These are phyloP conservation scores for Portevinia maculata DNA, from an alignment of 2,888 invertebrate species.

Conservation along the genomic window DNA sequence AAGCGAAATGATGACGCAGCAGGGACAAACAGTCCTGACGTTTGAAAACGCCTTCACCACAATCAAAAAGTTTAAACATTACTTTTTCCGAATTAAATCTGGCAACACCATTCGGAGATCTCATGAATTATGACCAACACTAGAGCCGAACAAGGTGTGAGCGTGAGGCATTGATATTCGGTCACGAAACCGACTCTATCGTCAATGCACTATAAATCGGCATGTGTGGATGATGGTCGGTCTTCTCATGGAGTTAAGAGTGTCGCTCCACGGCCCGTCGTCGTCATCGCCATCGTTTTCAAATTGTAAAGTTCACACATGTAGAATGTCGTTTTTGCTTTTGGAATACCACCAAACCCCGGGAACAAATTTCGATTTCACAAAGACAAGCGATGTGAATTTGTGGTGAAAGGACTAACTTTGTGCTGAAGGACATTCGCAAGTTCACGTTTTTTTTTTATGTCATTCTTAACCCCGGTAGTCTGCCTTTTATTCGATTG, in stretches of 20 bases:
- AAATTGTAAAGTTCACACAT: slow-evolving; percentile 55
- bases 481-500: slow-evolving; percentile 59
- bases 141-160: slow-evolving; percentile 45
- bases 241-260: slow-evolving; percentile 39
- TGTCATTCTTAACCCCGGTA: neutral
- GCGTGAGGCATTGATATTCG: slow-evolving; percentile 47
- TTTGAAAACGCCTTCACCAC: neutral
- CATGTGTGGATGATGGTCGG: neutral
- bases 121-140: slow-evolving; percentile 62
- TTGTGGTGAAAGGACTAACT: slow-evolving; percentile 61
- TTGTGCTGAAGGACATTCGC: slow-evolving; percentile 56
- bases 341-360: slow-evolving; percentile 13
- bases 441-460: slow-evolving; percentile 9
- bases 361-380: neutral
- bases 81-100: neutral
- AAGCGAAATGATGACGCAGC: too few relatives aligned
- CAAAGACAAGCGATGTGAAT: slow-evolving; percentile 38
- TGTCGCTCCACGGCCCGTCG: slow-evolving; percentile 33
- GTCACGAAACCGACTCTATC: slow-evolving; percentile 42
- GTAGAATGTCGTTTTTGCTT: slow-evolving; percentile 28
- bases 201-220: slow-evolving; percentile 57
- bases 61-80: too few relatives aligned
- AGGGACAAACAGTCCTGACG: too few relatives aligned
- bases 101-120: slow-evolving; percentile 31
- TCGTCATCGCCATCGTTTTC: slow-evolving; percentile 39